These are phyloP conservation scores for Nebria brevicollis DNA, from an alignment of 2,888 invertebrate genomes.

Conservation along the genomic window DNA sequence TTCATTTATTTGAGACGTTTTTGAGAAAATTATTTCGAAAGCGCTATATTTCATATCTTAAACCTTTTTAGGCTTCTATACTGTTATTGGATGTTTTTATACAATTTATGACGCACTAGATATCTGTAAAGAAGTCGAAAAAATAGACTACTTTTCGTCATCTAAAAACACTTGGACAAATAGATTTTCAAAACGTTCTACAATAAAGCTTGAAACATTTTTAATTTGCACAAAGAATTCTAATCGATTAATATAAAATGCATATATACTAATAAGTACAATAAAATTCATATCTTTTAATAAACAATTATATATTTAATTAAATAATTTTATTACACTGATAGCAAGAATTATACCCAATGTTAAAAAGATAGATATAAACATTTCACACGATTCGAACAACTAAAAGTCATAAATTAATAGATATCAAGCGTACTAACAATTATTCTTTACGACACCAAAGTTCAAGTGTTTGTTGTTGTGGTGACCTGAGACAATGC, in stretches of 20 bases:
- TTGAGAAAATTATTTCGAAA: no score
- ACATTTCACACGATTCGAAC: neutral
- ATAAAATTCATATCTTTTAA: neutral
- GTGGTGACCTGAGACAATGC: neutral
- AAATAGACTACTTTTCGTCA: no score
- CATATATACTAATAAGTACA: neutral
- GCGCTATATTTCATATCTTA: no score
- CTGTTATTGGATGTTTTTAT: no score
- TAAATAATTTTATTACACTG: neutral
- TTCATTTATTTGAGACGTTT: no score
- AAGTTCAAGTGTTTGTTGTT: neutral
- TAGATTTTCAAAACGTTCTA: no score
- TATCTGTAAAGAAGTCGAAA: no score
- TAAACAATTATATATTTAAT: neutral
- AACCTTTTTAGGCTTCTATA: no score
- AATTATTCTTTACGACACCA: neutral
- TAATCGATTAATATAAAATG: neutral
- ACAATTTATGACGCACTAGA: no score
- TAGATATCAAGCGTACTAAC: neutral
- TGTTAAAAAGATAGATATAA: neutral
- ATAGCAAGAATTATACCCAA: neutral
- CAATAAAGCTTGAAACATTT: neutral
- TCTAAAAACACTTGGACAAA: no score
- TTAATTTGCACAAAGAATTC: neutral
- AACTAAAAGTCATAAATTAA: neutral